Evolutionary conservation across 2,113 vertebrate genomes (phyloP).

Genomic region (Dryoscopus gambensis): DNA sequence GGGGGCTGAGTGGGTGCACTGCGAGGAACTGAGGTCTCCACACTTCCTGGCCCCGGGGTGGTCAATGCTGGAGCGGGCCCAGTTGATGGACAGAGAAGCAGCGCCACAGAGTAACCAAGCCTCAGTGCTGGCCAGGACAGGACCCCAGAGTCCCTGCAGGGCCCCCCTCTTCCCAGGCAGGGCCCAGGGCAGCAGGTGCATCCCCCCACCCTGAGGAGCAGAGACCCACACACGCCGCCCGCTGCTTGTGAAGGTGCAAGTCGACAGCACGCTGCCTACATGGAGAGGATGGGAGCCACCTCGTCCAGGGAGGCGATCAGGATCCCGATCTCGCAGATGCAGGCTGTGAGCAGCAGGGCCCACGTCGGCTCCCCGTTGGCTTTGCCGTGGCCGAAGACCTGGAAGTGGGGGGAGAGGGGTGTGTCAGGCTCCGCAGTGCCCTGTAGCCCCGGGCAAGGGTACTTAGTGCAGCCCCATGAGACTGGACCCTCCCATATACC

Average conservation of each 20-base stretch:
- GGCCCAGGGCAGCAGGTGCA: accelerated
- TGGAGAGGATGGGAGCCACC: slow-evolving; percentile 97
- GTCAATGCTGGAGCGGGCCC: accelerated
- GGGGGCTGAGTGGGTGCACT: accelerated
- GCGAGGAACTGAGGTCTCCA: accelerated
- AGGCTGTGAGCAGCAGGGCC: slow-evolving; percentile 93
- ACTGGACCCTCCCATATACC: accelerated
- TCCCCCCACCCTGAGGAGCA: neutral
- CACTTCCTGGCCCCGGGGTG: accelerated
- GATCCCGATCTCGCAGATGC: slow-evolving; percentile 96
- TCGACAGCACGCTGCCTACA: slow-evolving; percentile 76
- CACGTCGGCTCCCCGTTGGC: slow-evolving; percentile 97
- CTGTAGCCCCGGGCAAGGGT: neutral
- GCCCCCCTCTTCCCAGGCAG: neutral
- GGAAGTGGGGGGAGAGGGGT: accelerated
- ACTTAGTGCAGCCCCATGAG: accelerated
- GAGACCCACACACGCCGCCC: neutral
- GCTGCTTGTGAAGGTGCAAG: neutral
- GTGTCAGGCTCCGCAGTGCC: accelerated
- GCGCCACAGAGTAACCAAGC: accelerated
- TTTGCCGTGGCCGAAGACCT: slow-evolving; percentile 97
- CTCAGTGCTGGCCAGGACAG: accelerated
- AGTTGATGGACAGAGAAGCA: accelerated
- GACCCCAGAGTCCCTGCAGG: neutral
- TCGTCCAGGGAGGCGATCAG: slow-evolving; percentile 95